Base-by-base conservation (phyloP, 2,113 vertebrate species). In the Megalops atlanticus region DNA sequence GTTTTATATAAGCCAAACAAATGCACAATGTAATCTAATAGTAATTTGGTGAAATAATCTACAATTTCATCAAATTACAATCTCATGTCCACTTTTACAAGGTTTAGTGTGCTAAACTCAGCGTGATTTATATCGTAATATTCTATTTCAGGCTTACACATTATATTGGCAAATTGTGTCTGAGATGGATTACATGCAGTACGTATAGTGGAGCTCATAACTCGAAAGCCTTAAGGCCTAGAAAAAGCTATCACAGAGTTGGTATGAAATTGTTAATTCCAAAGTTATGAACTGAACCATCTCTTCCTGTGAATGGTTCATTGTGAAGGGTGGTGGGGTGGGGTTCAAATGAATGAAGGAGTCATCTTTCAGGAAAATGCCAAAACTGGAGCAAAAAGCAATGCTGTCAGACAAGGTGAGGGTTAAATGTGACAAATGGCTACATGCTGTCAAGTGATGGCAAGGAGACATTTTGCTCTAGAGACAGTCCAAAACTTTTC, bases 201-300 rank as follows among this genome's bases (percentile, higher is more conserved):
- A 64, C n/a, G 31, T 64, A 64, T 2, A 64, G 58, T n/a, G 52
- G 24, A 58, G n/a, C 52, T n/a, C n/a, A n/a, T n/a, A 58, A 58
- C 52, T 8, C 3, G 52, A 58, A n/a, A 58, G 52, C 52, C 52
- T 24, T 6, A 1, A 58, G 52, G 52, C 52, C 6, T 58, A n/a
- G 15, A n/a, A 18, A 58, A 18, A 58, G 52, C 52, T 24, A 24
- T 58, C 43, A n/a, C 18, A 45, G 74, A 31, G 64, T 39, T n/a
- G n/a, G n/a, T n/a, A n/a, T n/a, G n/a, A n/a, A n/a, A n/a, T n/a
- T n/a, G n/a, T n/a, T 76, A 16, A 79, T 79, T 58, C 21, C 74
- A 10, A 27, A 82, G 21, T 43, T 80, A 80, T 41, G n/a, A 33
- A 80, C 24, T 36, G 33, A 81, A 41, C 47, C 3, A 64, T 64